Evolutionary conservation across 2,113 vertebrate species (phyloP), one percentile per base, ranked within the genome.

Genomic region (Trematomus loennbergii): DNA sequence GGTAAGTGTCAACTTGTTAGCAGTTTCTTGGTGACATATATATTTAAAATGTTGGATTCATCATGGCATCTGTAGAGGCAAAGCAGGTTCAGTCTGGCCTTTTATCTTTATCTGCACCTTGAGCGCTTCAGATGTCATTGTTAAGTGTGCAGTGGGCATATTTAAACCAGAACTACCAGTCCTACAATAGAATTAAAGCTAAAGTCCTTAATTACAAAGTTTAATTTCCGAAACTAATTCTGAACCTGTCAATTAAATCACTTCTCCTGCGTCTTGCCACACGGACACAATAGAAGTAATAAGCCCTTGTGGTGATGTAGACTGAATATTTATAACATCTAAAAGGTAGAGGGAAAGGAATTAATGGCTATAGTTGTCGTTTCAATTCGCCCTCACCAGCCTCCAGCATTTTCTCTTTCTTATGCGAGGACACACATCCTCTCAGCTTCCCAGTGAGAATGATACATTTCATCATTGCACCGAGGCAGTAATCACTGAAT

Each of bases 401-500:
- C 74, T 46, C 33, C 12, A 45, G 77, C 66, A 59, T 85, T 79
- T 74, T 17, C 62, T 60, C 33, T 36, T 18, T 55, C 25, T 63
- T 9, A 10, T 72, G 13, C 15, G 67, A 48, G 45, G 72, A 78
- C 84, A 78, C 63, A 25, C 53, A 46, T 82, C 54, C 79, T 69
- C 53, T 69, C 50, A 13, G 79, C 78, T 55, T 72, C 63, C 72
- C 59, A 9, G 58, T 52, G 57, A 72, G 79, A 89, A 82, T 88
- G 88, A 89, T 90, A 45, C 72, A 89, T 90, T 72, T 78, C 80
- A 78, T 85, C 73, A 52, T 71, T 49, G 77, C 85, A 25, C 78
- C 10, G 54, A 58, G 80, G 79, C 81, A 75, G 78, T 87, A 88
- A 92, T 92, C 89, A 84, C 81, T 72, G 84, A 87, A 86, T 89